Conservation (phyloP, 2,797 vertebrate species). For the Peromyscus aztecus region DNA sequence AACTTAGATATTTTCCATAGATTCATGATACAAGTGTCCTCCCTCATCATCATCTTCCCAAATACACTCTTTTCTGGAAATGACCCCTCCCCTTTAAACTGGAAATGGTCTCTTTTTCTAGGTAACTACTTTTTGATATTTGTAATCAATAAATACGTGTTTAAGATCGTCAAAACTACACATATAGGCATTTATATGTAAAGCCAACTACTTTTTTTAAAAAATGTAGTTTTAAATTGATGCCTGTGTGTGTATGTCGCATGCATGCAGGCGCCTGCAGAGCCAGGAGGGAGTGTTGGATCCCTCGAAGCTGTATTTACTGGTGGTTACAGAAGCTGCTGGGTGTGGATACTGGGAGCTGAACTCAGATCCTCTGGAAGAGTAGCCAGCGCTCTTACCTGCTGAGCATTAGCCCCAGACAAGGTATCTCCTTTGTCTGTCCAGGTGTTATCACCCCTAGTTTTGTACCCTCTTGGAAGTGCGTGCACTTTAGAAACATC, state of each 20-base stretch:
- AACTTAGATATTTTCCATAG: not conserved
- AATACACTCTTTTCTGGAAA: not conserved
- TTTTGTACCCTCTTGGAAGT: not conserved
- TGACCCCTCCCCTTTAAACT: not conserved
- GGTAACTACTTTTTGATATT: not conserved
- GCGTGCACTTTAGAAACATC: not conserved
- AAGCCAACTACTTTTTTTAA: not conserved
- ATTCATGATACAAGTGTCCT: not conserved
- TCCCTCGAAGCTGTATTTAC: not conserved
- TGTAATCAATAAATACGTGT: not conserved
- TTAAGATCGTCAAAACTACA: not conserved
- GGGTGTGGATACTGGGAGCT: not conserved
- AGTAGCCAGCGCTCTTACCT: not conserved
- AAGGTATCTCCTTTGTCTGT: not conserved
- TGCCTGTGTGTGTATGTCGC: not conserved
- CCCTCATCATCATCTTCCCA: not conserved
- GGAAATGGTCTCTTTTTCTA: not conserved
- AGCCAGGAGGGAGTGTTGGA: not conserved
- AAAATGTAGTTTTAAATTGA: not conserved
- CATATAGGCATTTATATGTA: not conserved
- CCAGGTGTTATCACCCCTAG: not conserved
- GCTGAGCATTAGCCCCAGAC: not conserved
- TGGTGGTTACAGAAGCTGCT: not conserved
- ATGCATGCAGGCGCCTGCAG: not conserved
- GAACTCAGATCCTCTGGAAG: not conserved